Conservation (phyloP, 2,888 invertebrate species). For the Leptura quadrifasciata region DNA sequence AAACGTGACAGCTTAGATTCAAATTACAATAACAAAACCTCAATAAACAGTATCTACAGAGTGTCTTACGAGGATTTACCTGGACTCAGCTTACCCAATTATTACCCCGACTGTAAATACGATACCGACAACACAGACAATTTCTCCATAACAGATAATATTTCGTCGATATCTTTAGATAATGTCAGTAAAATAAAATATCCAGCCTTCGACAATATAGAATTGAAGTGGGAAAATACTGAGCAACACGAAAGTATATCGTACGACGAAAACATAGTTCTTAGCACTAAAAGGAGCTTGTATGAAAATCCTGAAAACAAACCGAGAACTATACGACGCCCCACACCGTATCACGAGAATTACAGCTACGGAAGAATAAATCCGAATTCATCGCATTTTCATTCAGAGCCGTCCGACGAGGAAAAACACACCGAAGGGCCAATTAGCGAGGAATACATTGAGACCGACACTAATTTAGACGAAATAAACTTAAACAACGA, state of each 20-base stretch:
- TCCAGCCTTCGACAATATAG: slow-evolving; percentile 62
- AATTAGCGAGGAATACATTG: slow-evolving; percentile 42
- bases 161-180: slow-evolving; percentile 68
- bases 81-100: slow-evolving; percentile 72
- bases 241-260: slow-evolving; percentile 66
- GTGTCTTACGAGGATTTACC: slow-evolving; percentile 65
- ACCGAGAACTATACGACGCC: slow-evolving; percentile 69
- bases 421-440: slow-evolving; percentile 42
- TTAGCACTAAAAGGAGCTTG: slow-evolving; percentile 64
- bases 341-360: slow-evolving; percentile 63
- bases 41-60: slow-evolving; percentile 69
- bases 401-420: slow-evolving; percentile 17
- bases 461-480: slow-evolving; percentile 68
- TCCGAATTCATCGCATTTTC: slow-evolving; percentile 37
- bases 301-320: slow-evolving; percentile 64
- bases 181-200: slow-evolving; percentile 69
- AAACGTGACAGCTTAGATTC: slow-evolving; percentile 76
- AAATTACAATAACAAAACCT: slow-evolving; percentile 77
- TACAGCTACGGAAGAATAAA: slow-evolving; percentile 55
- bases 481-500: slow-evolving; percentile 67
- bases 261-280: slow-evolving; percentile 72
- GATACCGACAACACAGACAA: slow-evolving; percentile 75
- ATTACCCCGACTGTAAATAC: slow-evolving; percentile 73
- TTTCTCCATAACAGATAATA: slow-evolving; percentile 71
- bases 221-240: slow-evolving; percentile 53